Percentiles rank a stretch among this genome's conserved stretches.
phyloP scores from a whole-genome alignment of 2,797 vertebrate species.

The Onychomys arenicola region DNA sequence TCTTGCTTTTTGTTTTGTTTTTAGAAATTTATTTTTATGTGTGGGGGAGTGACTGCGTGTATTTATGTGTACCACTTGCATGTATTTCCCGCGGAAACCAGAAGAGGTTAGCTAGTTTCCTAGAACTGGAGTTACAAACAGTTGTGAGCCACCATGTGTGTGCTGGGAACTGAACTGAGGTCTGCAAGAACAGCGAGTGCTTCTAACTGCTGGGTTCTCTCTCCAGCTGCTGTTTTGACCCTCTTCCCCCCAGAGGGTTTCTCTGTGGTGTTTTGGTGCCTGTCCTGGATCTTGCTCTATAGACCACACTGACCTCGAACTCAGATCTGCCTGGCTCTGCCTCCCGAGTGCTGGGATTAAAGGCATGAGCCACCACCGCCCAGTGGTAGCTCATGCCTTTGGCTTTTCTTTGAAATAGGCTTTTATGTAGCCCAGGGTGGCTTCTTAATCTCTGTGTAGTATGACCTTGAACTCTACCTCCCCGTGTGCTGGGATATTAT shows the following conservation, averaged over 20 bases:
- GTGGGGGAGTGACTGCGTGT: not conserved
- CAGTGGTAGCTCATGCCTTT: too few species aligned
- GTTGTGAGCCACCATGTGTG: not conserved
- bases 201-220: not conserved
- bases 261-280: too few species aligned
- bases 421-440: not conserved
- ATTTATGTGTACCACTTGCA: not conserved
- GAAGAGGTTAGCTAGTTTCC: too few species aligned
- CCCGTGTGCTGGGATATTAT: not conserved
- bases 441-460: not conserved
- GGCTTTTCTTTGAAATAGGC: not conserved
- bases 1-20: not conserved
- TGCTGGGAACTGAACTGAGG: not conserved
- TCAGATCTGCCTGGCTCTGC: too few species aligned
- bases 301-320: too few species aligned
- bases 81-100: not conserved
- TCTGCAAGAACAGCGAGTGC: not conserved
- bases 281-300: too few species aligned
- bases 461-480: not conserved
- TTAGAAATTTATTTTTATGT: not conserved
- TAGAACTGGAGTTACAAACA: not conserved
- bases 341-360: too few species aligned
- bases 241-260: too few species aligned
- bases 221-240: not conserved
- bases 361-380: too few species aligned